Base-by-base conservation (phyloP, 2,888 invertebrate genomes). In the Augochlorella aurata region DNA sequence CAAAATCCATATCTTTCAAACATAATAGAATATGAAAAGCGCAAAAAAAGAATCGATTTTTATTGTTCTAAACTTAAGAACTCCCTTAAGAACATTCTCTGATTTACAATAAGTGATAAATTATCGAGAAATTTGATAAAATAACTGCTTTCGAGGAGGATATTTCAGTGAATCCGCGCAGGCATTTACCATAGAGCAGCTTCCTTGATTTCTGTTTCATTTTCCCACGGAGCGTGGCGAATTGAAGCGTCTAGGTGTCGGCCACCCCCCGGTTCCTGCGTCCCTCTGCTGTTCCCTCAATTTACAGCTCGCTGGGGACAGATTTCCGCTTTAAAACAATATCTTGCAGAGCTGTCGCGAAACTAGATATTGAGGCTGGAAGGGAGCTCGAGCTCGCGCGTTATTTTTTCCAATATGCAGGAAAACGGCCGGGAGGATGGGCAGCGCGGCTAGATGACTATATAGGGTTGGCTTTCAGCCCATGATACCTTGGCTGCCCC, bases 291-390 rank as follows among this genome's bases (percentile, higher is more conserved):
- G 21, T 14, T 7, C 58, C 14, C 89, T 88, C 90, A 90, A 92
- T 92, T 92, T 91, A 91, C 89, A 90, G 89, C 89, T 88, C 93
- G 83, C 93, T 45, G 70, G 93, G 92, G 93, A 92, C 90, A 90
- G 90, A 91, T 93, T 92, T 90, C 86, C 90, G 89, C 88, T 93
- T 92, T 92, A 92, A 92, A 93, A 93, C 92, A 93, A 93, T 93
- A 91, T 92, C 89, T 87, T 77, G 81, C 71, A 69, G 84, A 85
- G 63, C 76, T 61, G 79, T 74, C 71, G 84, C 74, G 84, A 82
- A 87, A 89, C 81, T 75, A 80, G 79, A 80, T 85, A 78, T 70
- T 68, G 74, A 74, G 79, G 29, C 16, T 14, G 61, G 70, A 50
- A 54, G 68, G 72, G 71, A 67, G 58, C 45, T 21, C 52, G 74